Base-by-base conservation (phyloP, 2,888 invertebrate species). In the Pyrochroa serraticornis region DNA sequence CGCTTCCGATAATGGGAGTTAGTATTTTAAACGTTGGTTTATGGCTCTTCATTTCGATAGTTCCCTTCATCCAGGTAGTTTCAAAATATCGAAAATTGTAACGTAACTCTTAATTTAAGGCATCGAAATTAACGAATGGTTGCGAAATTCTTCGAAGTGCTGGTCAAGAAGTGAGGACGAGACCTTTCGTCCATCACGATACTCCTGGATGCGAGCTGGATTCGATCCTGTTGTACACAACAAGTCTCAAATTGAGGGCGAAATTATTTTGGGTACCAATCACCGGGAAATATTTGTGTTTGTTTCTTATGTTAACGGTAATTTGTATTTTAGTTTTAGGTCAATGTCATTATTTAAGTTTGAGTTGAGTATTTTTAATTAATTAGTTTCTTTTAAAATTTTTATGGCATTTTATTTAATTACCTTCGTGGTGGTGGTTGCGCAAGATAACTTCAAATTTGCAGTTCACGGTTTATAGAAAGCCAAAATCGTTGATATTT, bases 181-280 rank as follows among this genome's bases (percentile, higher is more conserved):
- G 91, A 1, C 92, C 92, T 0, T 92, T 90, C 74, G 87, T 91
- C 1, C 91, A 92, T 79, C 90, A 91, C 75, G 87, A 88, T 69
- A 90, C 91, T 6, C 84, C 91, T 0, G 85, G 86, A 46, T 85
- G 86, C 66, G 91, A 92, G 79, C 83, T 93, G 66, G 87, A 89
- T 70, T 87, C 91, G 0, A 86, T 93, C 57, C 82, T 93, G 30
- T 80, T 92, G 64, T 93, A 89, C 75, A 87, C 91, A 0, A 88
- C 90, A 1, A 88, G 90, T 38, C 80, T 93, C 46, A 85, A 85
- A 68, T 85, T 93, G 76, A 85, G 85, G 59, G 92, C 92, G 1
- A 87, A 87, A 74, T 81, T 93, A 1, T 90, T 88, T 75, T 84
- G 86, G 72, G 85, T 88, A 71, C 90, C 92, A 6, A 84, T 93